Percentiles rank a stretch among this genome's conserved stretches.
These are phyloP conservation scores for Epizoanthus rinbou DNA, from an alignment of 92 coral and sea anemone genomes.

Conservation along the genomic window DNA sequence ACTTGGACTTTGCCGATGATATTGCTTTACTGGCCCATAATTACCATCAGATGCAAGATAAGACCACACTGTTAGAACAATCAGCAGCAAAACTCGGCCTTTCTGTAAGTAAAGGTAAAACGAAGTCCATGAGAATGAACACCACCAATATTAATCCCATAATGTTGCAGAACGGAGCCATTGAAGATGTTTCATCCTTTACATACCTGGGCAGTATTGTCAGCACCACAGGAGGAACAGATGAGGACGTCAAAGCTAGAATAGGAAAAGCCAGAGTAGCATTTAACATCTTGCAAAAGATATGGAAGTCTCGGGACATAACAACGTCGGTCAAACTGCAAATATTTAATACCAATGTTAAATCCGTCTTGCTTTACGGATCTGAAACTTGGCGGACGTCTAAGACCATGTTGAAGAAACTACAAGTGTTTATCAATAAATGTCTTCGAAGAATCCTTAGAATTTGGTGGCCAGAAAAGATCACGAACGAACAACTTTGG, in stretches of 20 bases:
- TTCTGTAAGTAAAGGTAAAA: slow-evolving; percentile 5
- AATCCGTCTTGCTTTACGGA: background rate
- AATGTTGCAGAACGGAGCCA: background rate
- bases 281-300: background rate
- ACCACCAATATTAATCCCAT: background rate
- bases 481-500: background rate
- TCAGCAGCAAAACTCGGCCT: background rate
- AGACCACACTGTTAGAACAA: slow-evolving; percentile 3
- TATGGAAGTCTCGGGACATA: slow-evolving; percentile 25
- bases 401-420: too few species aligned
- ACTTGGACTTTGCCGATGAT: too few species aligned
- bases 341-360: background rate
- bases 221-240: background rate
- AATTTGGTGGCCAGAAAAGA: slow-evolving; percentile 2
- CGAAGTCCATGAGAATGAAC: background rate
- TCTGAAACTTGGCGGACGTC: background rate
- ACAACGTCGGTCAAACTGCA: slow-evolving; percentile 5
- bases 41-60: too few species aligned
- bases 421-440: background rate
- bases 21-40: too few species aligned
- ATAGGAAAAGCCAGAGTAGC: too few species aligned
- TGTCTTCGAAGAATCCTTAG: background rate
- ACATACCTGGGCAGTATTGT: slow-evolving; percentile 16
- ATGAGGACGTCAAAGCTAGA: too few species aligned
- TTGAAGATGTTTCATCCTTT: slow-evolving; percentile 9